Percentiles rank a stretch among this genome's conserved stretches.
These are phyloP conservation scores for Cantharis flavilabris DNA, from an alignment of 2,888 invertebrate species.

Conservation along the genomic window DNA sequence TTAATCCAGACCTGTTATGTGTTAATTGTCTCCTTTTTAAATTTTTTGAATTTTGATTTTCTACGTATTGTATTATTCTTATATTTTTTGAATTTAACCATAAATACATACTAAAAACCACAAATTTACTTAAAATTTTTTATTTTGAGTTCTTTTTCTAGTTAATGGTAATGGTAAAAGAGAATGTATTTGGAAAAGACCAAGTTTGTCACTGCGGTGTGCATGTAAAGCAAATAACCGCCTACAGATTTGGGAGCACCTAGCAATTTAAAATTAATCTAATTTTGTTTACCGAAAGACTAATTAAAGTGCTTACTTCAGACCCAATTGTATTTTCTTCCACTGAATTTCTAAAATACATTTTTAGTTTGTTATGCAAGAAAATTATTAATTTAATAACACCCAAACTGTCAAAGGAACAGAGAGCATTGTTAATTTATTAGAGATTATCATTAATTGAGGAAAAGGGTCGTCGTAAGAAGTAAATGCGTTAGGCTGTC, in stretches of 20 bases:
- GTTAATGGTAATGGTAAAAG: no score
- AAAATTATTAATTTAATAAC: neutral
- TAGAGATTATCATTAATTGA: neutral
- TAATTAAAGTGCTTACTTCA: neutral
- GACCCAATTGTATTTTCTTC: neutral
- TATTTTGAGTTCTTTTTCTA: no score
- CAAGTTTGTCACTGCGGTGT: neutral
- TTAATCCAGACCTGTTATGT: no score
- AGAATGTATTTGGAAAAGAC: no score
- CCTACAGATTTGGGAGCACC: neutral
- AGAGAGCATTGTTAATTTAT: neutral
- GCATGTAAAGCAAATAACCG: neutral
- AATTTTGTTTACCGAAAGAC: neutral
- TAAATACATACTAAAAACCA: no score
- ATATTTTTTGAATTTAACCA: no score
- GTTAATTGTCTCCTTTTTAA: no score
- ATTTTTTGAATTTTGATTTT: no score
- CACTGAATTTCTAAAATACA: neutral
- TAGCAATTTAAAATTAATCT: neutral
- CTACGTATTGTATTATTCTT: no score
- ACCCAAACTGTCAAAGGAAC: neutral
- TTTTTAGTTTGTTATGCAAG: neutral
- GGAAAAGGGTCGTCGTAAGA: neutral
- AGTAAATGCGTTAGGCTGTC: neutral
- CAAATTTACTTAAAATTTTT: no score